A percentile compares a stretch with the other conserved stretches of the same genome.
phyloP scores from a whole-genome alignment of 1,140 invertebrate genomes.

The Dreissena polymorpha region DNA sequence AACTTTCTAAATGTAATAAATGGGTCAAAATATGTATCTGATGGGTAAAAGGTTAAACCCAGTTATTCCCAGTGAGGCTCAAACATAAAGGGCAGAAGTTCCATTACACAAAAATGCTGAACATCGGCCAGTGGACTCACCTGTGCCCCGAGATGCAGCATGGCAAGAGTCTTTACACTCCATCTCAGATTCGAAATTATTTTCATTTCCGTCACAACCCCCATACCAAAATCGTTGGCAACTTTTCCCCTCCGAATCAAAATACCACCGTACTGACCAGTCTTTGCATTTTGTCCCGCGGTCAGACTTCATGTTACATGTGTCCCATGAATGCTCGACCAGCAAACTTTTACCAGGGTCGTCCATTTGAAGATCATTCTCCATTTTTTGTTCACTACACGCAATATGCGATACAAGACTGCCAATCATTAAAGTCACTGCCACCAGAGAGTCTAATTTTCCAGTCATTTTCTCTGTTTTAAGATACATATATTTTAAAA shows the following conservation, averaged over 20 bases:
- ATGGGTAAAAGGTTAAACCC: too few species aligned
- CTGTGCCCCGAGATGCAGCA: slow-evolving; percentile 23
- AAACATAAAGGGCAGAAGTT: too few species aligned
- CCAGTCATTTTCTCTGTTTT: too few species aligned
- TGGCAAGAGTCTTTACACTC: slow-evolving; percentile 45
- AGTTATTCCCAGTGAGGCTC: too few species aligned
- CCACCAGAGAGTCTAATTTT: too few species aligned
- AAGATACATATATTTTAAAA: too few species aligned
- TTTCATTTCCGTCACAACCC: slow-evolving; percentile 73
- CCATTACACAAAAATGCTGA: too few species aligned
- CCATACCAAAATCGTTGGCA: slow-evolving; percentile 71
- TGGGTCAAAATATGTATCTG: too few species aligned
- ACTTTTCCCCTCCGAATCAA: slow-evolving; percentile 47
- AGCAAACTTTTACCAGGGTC: slow-evolving; percentile 13
- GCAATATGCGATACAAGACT: too few species aligned
- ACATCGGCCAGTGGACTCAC: background rate
- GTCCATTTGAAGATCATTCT: background rate
- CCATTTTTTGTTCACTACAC: too few species aligned
- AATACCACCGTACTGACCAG: slow-evolving; percentile 61
- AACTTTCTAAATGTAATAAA: too few species aligned
- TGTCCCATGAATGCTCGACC: slow-evolving; percentile 17
- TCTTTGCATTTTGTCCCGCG: slow-evolving; percentile 27
- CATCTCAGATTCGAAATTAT: slow-evolving; percentile 79
- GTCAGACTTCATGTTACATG: slow-evolving; percentile 6
- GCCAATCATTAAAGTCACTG: too few species aligned